phyloP scores from a whole-genome alignment of 2,888 invertebrate genomes.

The Acanthosepion esculentum region DNA sequence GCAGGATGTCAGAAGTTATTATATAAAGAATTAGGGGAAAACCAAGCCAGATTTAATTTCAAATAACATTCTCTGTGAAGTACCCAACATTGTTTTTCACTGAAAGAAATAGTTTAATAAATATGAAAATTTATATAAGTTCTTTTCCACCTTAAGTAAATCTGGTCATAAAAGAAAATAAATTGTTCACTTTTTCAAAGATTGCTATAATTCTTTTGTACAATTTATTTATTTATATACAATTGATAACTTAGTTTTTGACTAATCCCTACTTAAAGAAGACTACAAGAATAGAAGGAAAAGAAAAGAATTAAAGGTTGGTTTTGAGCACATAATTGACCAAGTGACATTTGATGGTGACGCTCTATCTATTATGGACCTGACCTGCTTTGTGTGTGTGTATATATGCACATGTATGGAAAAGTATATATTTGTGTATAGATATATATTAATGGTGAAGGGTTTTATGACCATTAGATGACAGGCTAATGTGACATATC shows the following conservation, averaged over 20 bases:
- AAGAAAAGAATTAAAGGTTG: background rate
- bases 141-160: no score
- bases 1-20: no score
- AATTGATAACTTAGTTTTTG: background rate
- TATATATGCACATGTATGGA: background rate
- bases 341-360: slow-evolving; percentile 1
- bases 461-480: slow-evolving; percentile 41
- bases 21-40: no score
- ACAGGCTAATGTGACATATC: slow-evolving; percentile 24
- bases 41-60: no score
- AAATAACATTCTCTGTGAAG: no score
- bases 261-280: background rate
- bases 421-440: background rate
- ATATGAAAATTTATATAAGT: no score
- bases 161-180: no score
- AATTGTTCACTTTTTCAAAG: no score
- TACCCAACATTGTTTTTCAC: no score
- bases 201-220: background rate
- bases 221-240: background rate
- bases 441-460: background rate
- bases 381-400: background rate
- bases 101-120: no score
- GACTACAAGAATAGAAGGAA: background rate
- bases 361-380: slow-evolving; percentile 25
- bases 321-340: slow-evolving; percentile 9